Base-by-base conservation (phyloP, 2,113 vertebrate species). In the Oryzias javanicus region DNA sequence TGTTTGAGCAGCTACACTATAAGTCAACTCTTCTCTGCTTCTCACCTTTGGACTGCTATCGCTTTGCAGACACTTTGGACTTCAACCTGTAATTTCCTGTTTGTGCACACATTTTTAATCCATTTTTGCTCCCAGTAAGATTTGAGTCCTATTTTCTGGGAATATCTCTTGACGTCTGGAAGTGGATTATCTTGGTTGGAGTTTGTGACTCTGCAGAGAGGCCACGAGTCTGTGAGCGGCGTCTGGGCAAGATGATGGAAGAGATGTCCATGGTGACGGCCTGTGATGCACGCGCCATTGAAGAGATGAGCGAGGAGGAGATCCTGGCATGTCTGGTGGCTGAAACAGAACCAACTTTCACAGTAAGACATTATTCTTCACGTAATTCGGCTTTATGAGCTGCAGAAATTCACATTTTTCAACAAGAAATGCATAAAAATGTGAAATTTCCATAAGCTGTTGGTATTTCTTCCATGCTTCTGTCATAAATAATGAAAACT, bases 221-320 rank as follows among this genome's bases (percentile, higher is more conserved):
- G 3, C 41, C 29, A 20, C 3, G 17, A 4, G 18, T 67, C 13
- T 46, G 35, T 10, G 35, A 50, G 65, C 1, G 44, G 44, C 6
- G 58, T 67, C 20, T 13, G 44, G 70, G 45, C 83, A 94, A 70
- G 64, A 98, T 98, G 95, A 97, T 98, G 95, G 91, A 98, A 86
- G 95, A 98, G 78, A 56, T 98, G 86, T 94, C 94, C 47, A 90
- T 94, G 42, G 84, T 74, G 72, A 90, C 92, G 81, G 92, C 93
- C 3, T 93, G 91, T 3, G 85, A 97, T 46, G 91, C 92, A 71
- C 89, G 93, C 1, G 81, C 91, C 15, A 92, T 94, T 60, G 93
- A 92, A 40, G 93, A 94, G 87, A 92, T 94, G 72, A 89, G 73
- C 0, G 93, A 96, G 3, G 95, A 98, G 67, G 95, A 97, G 72